phyloP scores from a whole-genome alignment of 2,888 invertebrate species.

The Himalopsyche japonica region DNA sequence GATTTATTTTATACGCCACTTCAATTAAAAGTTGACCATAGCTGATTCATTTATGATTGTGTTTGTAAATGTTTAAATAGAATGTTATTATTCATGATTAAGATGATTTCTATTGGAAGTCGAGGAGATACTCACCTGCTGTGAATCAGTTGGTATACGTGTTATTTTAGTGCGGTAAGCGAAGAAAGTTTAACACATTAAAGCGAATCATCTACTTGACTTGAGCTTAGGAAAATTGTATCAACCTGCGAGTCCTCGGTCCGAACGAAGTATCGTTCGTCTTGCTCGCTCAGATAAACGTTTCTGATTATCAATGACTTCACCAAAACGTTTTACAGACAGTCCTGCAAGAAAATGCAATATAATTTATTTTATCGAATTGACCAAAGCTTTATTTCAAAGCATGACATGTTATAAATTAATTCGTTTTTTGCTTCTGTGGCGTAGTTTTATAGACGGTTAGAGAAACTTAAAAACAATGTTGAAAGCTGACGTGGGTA shows the following conservation, averaged over 20 bases:
- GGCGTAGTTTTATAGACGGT: not conserved
- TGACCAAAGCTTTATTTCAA: not conserved
- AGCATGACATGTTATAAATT: not conserved
- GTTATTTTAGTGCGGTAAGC: not conserved
- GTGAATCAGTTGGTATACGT: not conserved
- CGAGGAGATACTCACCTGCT: not conserved
- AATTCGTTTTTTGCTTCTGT: not conserved
- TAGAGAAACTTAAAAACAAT: not conserved
- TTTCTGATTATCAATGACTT: not conserved
- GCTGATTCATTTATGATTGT: no score
- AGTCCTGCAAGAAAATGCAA: not conserved
- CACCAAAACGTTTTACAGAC: no score
- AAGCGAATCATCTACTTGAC: constrained; percentile 16
- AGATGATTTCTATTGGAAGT: no score
- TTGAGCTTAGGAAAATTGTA: constrained; percentile 3
- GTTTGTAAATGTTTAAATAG: no score
- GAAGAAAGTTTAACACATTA: constrained; percentile 1
- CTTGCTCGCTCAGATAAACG: not conserved
- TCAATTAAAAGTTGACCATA: no score
- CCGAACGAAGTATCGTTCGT: not conserved
- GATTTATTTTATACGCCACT: no score
- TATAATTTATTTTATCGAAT: not conserved
- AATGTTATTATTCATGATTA: no score
- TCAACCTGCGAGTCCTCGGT: not conserved
- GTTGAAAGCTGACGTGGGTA: not conserved